Evolutionary conservation across 2,113 vertebrate species (phyloP).

Genomic region (Lasiurus cinereus): DNA sequence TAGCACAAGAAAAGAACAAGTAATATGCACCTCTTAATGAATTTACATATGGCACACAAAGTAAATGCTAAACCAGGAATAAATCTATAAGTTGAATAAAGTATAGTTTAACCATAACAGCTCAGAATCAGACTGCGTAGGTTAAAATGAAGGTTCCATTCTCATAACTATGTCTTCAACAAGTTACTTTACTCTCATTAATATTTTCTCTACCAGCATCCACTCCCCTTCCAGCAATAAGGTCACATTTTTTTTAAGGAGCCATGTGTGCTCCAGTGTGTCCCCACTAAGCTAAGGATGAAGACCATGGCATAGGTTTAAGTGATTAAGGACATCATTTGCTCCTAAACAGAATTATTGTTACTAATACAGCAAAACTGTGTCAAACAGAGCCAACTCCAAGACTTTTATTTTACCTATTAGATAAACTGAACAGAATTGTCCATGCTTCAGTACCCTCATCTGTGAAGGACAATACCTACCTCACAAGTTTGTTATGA

Average conservation of each 20-base stretch:
- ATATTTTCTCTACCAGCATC: background rate
- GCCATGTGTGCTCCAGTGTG: background rate
- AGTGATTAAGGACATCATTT: background rate
- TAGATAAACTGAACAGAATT: background rate
- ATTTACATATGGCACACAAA: background rate
- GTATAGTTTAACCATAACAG: background rate
- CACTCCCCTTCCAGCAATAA: background rate
- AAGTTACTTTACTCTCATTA: background rate
- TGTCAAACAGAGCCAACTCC: background rate
- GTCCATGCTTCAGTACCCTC: no score
- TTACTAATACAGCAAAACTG: background rate
- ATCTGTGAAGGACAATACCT: no score
- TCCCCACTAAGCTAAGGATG: background rate
- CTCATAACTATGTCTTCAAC: background rate
- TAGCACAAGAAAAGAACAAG: constrained; percentile 1
- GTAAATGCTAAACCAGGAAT: background rate
- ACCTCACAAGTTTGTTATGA: background rate
- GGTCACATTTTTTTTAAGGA: background rate
- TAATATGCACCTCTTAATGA: background rate
- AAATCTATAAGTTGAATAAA: background rate
- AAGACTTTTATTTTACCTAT: background rate
- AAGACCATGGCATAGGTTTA: background rate
- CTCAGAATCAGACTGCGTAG: background rate
- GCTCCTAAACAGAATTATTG: background rate
- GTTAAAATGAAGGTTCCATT: background rate